Base-by-base conservation (phyloP, 2,888 invertebrate species). In the Anticlea derivata region DNA sequence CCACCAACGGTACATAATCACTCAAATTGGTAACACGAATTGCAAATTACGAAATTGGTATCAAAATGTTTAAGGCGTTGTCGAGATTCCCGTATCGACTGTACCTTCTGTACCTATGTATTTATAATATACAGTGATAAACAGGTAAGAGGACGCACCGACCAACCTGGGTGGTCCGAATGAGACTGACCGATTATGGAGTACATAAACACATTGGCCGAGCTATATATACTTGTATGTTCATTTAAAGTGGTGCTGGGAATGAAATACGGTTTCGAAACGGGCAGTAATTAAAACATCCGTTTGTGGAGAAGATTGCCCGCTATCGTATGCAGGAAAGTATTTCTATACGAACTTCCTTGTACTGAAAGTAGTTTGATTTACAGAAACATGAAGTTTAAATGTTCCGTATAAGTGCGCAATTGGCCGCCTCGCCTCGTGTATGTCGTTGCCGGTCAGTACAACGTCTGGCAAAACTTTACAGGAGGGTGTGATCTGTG, bases 151-250 rank as follows among this genome's bases (percentile, higher is more conserved):
- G 70, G 79, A 74, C 68, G 75, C 66, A 67, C 73, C 73, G 68
- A 66, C 58, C 84, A 62, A 71, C 83, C 65, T 89, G 90, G 89
- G 90, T 89, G 90, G 90, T 90, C 90, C 78, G 73, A 78, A 76
- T 83, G 81, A 79, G 75, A 68, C 70, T 76, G 76, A 68, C 70
- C 81, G 80, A 79, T 82, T 83, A 81, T 72, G 70, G 74, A 73
- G 75, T 78, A 83, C 65, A 82, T 82, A 83, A 74, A 62, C 52
- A 53, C 58, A 60, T 56, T 53, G 53, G 50, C 30, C 57, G 51
- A 39, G 50, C 54, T 41, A 50, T 51, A 37, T 60, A 50, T 55
- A 50, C 61, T 63, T 75, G 70, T 80, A 71, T 80, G 80, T 81
- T 80, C 78, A 71, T 77, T 78, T 78, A 76, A 78, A 83, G 80